phyloP scores from a whole-genome alignment of 2,797 vertebrate genomes.

The Crypturellus tataupa region DNA sequence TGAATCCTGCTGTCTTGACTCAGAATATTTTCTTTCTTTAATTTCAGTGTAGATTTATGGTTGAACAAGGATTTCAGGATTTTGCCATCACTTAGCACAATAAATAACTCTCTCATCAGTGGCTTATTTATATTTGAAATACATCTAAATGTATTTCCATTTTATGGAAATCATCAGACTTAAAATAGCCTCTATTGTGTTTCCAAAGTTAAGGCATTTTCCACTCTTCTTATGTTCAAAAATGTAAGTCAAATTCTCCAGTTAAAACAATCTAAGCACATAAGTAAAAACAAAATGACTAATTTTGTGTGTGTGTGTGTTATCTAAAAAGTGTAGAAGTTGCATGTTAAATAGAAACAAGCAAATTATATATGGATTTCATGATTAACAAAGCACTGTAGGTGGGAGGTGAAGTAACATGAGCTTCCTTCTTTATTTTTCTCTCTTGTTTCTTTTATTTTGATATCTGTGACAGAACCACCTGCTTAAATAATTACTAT shows the following conservation, averaged over 20 bases:
- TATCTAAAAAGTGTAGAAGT: background rate
- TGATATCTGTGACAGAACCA: background rate
- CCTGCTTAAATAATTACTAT: slow-evolving; percentile 2
- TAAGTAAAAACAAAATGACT: background rate
- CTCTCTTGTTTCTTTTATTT: background rate
- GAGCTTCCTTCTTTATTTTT: background rate
- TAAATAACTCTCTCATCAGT: background rate
- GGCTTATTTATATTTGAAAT: slow-evolving; percentile 22
- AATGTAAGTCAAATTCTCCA: background rate
- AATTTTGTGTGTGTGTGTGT: background rate
- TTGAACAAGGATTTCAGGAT: slow-evolving; percentile 21
- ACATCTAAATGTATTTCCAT: background rate
- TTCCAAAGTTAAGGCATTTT: slow-evolving; percentile 12
- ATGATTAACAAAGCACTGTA: background rate
- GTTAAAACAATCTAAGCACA: background rate
- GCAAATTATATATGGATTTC: background rate
- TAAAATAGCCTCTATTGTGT: background rate
- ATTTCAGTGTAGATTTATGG: background rate
- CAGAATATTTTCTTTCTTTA: background rate
- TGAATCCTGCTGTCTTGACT: background rate
- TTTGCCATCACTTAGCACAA: background rate
- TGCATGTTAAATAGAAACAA: background rate
- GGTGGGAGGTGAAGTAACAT: background rate
- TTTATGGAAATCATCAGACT: slow-evolving; percentile 25
- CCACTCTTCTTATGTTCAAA: background rate